Evolutionary conservation across 2,888 invertebrate genomes (phyloP), one percentile per base, ranked within the genome.

Genomic region (Erebia epiphron): DNA sequence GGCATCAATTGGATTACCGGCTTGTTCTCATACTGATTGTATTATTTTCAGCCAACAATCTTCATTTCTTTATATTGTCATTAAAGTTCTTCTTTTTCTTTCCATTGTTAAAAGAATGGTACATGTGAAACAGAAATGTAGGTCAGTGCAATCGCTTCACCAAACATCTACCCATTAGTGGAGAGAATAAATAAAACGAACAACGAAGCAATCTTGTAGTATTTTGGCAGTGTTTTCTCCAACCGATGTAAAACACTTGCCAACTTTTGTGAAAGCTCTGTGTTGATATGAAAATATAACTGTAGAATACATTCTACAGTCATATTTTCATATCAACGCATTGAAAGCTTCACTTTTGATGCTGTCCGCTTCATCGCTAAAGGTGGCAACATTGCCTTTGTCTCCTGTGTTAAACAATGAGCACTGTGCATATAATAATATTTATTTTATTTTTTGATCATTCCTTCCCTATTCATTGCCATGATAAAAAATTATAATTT

Each of bases 141-240:
- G 70, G 70, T 70, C 70, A 73, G 58, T 21, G 70, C 60, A 73
- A 70, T 70, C 56, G 70, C 56, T 68, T 68, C 64, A 57, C 66
- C 70, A 68, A 70, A 67, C 68, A 61, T 67, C 60, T 67, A 67
- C 65, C 70, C 70, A 70, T 73, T 73, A 73, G 62, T 65, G 60
- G 57, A 57, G 67, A 58, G 57, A 70, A 73, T 67, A 70, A 73
- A 73, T 73, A 71, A 63, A 71, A 69, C 71, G 46, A 41, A 64
- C 67, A 73, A 49, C 63, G 58, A 67, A 67, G 58, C 57, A 68
- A 52, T 66, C 68, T 67, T 56, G 18, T 66, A 50, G 56, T 67
- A 49, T 67, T 71, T 71, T 73, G 68, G 70, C 68, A 73, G 63
- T 50, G 67, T 60, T 64, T 56, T 54, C 69, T 69, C 54, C 49